Conservation (phyloP, 2,113 vertebrate species). For the Anseranas semipalmata region DNA sequence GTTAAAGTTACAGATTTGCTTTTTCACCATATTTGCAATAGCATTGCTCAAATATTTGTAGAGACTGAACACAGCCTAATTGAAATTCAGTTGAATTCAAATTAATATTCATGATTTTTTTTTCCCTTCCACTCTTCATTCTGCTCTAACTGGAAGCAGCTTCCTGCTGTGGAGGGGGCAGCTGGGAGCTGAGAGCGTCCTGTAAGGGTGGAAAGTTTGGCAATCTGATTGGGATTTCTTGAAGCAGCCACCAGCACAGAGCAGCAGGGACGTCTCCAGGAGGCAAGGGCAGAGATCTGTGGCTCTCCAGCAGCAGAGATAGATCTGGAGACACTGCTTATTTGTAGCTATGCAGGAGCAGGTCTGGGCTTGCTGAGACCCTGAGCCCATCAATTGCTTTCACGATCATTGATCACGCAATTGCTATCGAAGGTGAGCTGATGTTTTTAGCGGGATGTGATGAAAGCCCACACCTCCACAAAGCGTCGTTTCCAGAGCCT, state of each 20-base stretch:
- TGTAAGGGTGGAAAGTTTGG: conserved; percentile 40
- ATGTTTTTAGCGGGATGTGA: not conserved
- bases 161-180: conserved; percentile 47
- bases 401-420: not conserved
- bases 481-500: not conserved
- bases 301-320: not conserved
- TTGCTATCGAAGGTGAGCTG: not conserved
- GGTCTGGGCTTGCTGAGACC: not conserved
- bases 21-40: conserved; percentile 16
- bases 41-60: conserved; percentile 67
- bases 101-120: conserved; percentile 58
- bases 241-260: not conserved
- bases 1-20: conserved; percentile 60
- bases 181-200: conserved; percentile 35
- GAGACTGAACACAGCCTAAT: conserved; percentile 23
- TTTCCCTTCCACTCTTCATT: conserved; percentile 14
- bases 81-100: conserved; percentile 54
- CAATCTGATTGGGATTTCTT: not conserved
- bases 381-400: not conserved
- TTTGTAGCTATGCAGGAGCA: not conserved
- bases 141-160: not conserved
- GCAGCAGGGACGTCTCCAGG: not conserved
- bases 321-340: not conserved
- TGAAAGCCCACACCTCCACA: not conserved
- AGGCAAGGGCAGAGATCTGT: not conserved